These are phyloP conservation scores for Drosophila macrospina DNA, from an alignment of 2,888 invertebrate species.

Conservation along the genomic window DNA sequence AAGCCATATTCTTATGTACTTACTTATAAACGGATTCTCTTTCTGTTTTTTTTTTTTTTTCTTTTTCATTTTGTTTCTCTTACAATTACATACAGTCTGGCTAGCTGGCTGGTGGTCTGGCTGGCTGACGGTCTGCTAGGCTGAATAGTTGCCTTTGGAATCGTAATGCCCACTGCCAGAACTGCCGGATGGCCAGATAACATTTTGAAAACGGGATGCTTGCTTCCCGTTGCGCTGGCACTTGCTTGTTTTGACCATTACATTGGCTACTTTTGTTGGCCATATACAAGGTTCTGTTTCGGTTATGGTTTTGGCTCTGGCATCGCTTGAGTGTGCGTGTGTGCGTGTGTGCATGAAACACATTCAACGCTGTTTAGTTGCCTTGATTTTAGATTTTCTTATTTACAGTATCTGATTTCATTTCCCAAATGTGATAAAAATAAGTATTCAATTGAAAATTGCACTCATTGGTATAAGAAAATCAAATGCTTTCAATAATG, in stretches of 20 bases:
- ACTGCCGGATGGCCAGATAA: constrained; percentile 66
- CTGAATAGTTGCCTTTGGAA: background rate
- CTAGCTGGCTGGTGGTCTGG: background rate
- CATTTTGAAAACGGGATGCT: constrained; percentile 72
- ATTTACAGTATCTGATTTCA: constrained; percentile 66
- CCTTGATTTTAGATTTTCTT: constrained; percentile 59
- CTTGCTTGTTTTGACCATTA: constrained; percentile 71
- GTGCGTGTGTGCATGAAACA: constrained; percentile 49
- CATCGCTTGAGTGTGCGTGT: constrained; percentile 2
- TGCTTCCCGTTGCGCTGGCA: constrained; percentile 63
- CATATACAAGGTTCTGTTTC: constrained; percentile 34
- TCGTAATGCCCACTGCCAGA: constrained; percentile 47
- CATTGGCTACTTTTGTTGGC: constrained; percentile 69
- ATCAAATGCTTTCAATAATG: constrained; percentile 20
- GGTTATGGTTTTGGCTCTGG: constrained; percentile 15
- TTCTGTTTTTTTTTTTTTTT: constrained; percentile 13
- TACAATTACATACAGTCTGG: constrained; percentile 11
- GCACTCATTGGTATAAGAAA: constrained; percentile 1
- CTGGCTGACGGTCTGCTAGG: background rate
- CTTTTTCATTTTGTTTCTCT: constrained; percentile 15
- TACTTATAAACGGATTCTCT: constrained; percentile 71
- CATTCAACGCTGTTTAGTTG: constrained; percentile 52
- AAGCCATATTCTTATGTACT: constrained; percentile 75
- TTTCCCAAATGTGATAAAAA: constrained; percentile 64
- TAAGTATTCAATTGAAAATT: constrained; percentile 60